Conservation (phyloP, 2,113 vertebrate species). For the Rallus limicola region DNA sequence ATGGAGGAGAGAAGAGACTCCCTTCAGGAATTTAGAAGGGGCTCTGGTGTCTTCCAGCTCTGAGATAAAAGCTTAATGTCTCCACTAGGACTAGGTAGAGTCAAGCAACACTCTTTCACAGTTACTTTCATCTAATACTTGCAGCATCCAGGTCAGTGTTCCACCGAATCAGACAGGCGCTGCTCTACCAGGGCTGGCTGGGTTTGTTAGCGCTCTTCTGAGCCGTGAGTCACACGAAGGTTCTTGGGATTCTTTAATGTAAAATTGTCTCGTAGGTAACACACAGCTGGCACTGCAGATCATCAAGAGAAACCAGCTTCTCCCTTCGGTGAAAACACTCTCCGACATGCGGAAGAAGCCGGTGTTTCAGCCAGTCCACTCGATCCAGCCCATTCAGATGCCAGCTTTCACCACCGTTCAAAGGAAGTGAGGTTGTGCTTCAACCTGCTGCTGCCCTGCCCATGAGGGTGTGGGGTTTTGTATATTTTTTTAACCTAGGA, state of each 20-base stretch:
- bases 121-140: neutral
- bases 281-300: conserved; percentile 98
- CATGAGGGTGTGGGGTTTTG: conserved; percentile 20
- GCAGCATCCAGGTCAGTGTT: accelerated
- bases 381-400: conserved; percentile 88
- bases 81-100: neutral
- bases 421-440: conserved; percentile 83
- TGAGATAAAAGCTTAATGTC: neutral
- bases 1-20: neutral
- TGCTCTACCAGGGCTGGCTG: neutral
- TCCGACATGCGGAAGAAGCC: conserved; percentile 89
- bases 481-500: conserved; percentile 56
- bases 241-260: neutral
- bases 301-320: conserved; percentile 97
- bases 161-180: neutral
- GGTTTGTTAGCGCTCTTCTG: neutral
- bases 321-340: conserved; percentile 84
- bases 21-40: neutral
- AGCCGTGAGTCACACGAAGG: neutral
- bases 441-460: conserved; percentile 5
- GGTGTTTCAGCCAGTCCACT: conserved; percentile 79
- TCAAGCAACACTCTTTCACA: neutral
- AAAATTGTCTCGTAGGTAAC: conserved; percentile 82
- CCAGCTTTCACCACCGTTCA: conserved; percentile 91
- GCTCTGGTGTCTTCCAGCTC: neutral